These are phyloP conservation scores for Caiman crocodilus DNA, from an alignment of 2,797 vertebrate genomes.

Conservation along the genomic window DNA sequence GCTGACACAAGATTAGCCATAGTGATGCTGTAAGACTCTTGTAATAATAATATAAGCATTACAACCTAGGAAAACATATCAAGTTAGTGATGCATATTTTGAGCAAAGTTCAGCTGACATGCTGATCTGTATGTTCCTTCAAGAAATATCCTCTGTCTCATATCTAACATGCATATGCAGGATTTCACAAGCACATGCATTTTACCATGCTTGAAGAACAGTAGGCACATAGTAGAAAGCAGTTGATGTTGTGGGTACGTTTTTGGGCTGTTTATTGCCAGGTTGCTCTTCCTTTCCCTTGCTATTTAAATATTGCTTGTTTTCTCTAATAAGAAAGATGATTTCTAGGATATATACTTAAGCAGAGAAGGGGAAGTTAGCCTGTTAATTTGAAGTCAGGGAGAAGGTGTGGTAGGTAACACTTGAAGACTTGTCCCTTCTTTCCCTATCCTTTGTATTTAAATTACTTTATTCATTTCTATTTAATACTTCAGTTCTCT, in stretches of 20 bases:
- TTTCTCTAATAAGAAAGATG: constrained; percentile 49
- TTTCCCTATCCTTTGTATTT: too few species aligned
- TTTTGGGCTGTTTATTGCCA: constrained; percentile 30
- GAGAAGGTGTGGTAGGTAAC: too few species aligned
- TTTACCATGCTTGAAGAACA: constrained; percentile 41
- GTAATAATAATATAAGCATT: constrained; percentile 47
- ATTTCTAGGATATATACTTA: not conserved
- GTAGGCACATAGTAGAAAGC: constrained; percentile 16
- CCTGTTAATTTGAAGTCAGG: too few species aligned
- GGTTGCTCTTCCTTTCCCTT: constrained; percentile 32
- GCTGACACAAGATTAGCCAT: constrained; percentile 45
- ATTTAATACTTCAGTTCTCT: too few species aligned
- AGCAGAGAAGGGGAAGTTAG: too few species aligned
- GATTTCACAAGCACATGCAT: not conserved
- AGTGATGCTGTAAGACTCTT: constrained; percentile 45
- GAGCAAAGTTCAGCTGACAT: constrained; percentile 16
- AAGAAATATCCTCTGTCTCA: not conserved
- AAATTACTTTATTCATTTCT: too few species aligned
- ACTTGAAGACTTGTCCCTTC: too few species aligned
- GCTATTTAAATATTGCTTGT: not conserved
- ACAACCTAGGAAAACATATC: constrained; percentile 41
- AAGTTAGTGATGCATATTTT: constrained; percentile 39
- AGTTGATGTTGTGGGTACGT: not conserved
- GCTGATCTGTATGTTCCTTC: not conserved
- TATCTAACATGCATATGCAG: not conserved